phyloP scores from a whole-genome alignment of 2,797 vertebrate genomes.

The Leptatherina wallacei region DNA sequence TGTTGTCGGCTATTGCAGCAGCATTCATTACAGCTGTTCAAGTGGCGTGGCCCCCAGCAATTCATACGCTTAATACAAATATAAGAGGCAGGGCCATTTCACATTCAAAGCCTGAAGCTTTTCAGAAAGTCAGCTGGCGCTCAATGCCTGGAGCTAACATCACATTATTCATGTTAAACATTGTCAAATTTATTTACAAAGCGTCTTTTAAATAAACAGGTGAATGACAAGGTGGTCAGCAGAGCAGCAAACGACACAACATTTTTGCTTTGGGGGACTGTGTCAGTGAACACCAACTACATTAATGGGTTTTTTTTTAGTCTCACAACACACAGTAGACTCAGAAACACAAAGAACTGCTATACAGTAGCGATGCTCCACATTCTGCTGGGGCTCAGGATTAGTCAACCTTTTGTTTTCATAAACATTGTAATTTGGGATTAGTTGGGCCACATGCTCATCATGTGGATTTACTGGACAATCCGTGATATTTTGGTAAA shows the following conservation, averaged over 20 bases:
- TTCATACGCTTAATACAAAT: constrained; percentile 31
- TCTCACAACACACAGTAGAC: constrained; percentile 17
- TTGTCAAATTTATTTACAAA: constrained; percentile 41
- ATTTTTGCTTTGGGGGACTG: constrained; percentile 9
- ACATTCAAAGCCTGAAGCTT: constrained; percentile 7
- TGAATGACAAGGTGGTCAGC: constrained; percentile 54
- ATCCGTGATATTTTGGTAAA: constrained; percentile 18
- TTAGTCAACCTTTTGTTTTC: constrained; percentile 54
- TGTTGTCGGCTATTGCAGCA: constrained; percentile 4
- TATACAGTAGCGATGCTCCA: constrained; percentile 41
- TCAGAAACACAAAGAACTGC: constrained; percentile 49
- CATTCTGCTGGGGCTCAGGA: constrained; percentile 41
- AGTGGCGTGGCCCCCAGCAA: constrained; percentile 25
- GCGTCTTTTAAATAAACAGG: constrained; percentile 51
- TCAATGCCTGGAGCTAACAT: constrained; percentile 11
- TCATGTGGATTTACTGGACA: constrained; percentile 37
- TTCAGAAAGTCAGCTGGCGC: constrained; percentile 22
- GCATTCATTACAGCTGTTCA: constrained; percentile 29
- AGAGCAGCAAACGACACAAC: constrained; percentile 28
- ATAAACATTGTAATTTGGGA: constrained; percentile 42
- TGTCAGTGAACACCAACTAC: constrained; percentile 35
- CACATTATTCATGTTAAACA: constrained; percentile 55
- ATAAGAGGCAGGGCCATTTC: constrained; percentile 11
- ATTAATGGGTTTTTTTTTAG: constrained; percentile 31
- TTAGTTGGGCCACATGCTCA: constrained; percentile 31